A percentile compares a stretch with the other conserved stretches of the same genome.
phyloP scores from a whole-genome alignment of 2,113 vertebrate species.

The Dipodomys ordii region DNA sequence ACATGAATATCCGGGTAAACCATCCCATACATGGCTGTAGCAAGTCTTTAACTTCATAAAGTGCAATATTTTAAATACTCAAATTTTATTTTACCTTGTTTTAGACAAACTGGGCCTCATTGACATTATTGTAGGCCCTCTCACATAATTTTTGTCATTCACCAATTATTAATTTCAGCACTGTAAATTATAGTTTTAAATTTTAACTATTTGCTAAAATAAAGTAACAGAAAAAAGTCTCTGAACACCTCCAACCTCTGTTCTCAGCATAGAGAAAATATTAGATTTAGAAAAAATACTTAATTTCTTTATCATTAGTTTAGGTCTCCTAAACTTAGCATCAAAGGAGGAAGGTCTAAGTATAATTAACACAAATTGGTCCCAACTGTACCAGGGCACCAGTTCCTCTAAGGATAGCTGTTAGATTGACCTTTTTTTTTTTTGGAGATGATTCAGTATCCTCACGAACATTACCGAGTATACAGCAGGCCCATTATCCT shows the following conservation, averaged over 20 bases:
- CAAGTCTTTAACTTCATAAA: background rate
- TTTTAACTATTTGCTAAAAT: background rate
- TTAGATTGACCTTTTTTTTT: background rate
- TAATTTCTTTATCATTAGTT: background rate
- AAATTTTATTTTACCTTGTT: background rate
- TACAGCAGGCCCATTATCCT: background rate
- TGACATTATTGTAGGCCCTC: background rate
- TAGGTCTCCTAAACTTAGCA: background rate
- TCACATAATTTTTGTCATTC: background rate
- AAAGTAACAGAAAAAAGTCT: background rate
- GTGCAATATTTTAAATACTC: background rate
- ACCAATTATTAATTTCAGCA: background rate
- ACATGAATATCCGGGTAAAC: background rate
- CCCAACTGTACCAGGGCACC: background rate
- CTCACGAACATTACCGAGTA: accelerated
- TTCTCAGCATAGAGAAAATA: background rate
- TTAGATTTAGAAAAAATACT: background rate
- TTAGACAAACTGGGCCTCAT: background rate
- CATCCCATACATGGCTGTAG: background rate
- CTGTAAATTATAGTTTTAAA: background rate
- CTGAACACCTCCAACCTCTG: background rate
- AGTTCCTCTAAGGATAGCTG: background rate
- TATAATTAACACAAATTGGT: background rate
- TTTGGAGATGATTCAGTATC: background rate
- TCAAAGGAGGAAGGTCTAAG: background rate